phyloP scores from a whole-genome alignment of 2,113 vertebrate species.

The Colaptes auratus region DNA sequence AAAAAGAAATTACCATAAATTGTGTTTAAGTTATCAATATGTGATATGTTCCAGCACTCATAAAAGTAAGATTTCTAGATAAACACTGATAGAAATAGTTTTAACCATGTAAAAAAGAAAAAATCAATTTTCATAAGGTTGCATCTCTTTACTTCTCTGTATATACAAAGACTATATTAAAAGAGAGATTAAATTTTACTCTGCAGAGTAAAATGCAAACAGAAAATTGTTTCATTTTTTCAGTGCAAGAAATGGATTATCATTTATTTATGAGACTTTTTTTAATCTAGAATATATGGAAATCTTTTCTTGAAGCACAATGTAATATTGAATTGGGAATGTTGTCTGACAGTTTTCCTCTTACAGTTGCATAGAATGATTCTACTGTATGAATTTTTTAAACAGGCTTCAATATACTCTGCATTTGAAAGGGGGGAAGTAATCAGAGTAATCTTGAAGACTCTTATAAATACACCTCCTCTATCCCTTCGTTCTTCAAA shows the following conservation, averaged over 20 bases:
- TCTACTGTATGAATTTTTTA: conserved; percentile 81
- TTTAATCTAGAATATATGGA: conserved; percentile 93
- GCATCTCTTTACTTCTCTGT: conserved; percentile 86
- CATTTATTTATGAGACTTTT: conserved; percentile 96
- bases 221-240: conserved; percentile 92
- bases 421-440: conserved; percentile 67
- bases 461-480: conserved; percentile 34
- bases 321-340: conserved; percentile 87
- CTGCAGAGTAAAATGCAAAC: conserved; percentile 91
- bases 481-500: not conserved
- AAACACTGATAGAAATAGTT: conserved; percentile 82
- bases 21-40: conserved; percentile 32
- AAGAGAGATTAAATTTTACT: conserved; percentile 95
- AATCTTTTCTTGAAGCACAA: conserved; percentile 89
- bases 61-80: conserved; percentile 75
- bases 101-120: conserved; percentile 83
- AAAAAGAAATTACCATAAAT: not conserved
- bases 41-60: conserved; percentile 2
- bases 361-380: conserved; percentile 72
- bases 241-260: conserved; percentile 87
- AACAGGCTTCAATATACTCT: conserved; percentile 73
- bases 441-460: conserved; percentile 63
- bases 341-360: conserved; percentile 82
- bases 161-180: conserved; percentile 91
- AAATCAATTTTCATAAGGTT: conserved; percentile 93